Conservation (phyloP, 2,888 invertebrate genomes). For the Mimumesa dahlbomi region DNA sequence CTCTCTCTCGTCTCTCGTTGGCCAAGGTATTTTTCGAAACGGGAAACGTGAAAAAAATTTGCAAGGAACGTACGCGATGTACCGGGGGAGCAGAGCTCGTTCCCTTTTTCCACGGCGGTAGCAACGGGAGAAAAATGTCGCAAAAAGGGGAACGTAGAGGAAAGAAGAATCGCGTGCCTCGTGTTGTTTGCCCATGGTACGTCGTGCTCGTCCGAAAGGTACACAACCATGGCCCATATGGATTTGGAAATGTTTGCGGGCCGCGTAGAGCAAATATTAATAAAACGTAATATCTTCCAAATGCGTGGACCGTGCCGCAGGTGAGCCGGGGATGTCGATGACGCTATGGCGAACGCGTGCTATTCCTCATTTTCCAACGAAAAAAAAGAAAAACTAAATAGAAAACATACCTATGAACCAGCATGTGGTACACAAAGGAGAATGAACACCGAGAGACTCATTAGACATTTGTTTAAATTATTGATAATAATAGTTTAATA, state of each 20-base stretch:
- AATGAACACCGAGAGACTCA: no score
- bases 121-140: constrained; percentile 38
- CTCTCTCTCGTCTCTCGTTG: no score
- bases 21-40: constrained; percentile 58
- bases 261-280: constrained; percentile 66
- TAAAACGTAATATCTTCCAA: constrained; percentile 65
- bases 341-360: no score
- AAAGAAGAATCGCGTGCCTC: constrained; percentile 52
- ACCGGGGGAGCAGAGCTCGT: constrained; percentile 18
- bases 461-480: no score
- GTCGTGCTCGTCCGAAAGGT: constrained; percentile 35
- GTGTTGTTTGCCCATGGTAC: constrained; percentile 39
- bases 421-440: no score
- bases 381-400: no score
- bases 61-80: constrained; percentile 29
- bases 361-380: no score
- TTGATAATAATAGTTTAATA: no score
- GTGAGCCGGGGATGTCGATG: constrained; percentile 13
- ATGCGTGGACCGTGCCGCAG: constrained; percentile 43
- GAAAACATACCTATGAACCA: no score
- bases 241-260: constrained; percentile 55
- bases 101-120: constrained; percentile 20
- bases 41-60: constrained; percentile 47
- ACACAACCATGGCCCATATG: constrained; percentile 44
- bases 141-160: constrained; percentile 14